Evolutionary conservation across 2,113 vertebrate species (phyloP), one percentile per base, ranked within the genome.

Genomic region (Hippocampus abdominalis): DNA sequence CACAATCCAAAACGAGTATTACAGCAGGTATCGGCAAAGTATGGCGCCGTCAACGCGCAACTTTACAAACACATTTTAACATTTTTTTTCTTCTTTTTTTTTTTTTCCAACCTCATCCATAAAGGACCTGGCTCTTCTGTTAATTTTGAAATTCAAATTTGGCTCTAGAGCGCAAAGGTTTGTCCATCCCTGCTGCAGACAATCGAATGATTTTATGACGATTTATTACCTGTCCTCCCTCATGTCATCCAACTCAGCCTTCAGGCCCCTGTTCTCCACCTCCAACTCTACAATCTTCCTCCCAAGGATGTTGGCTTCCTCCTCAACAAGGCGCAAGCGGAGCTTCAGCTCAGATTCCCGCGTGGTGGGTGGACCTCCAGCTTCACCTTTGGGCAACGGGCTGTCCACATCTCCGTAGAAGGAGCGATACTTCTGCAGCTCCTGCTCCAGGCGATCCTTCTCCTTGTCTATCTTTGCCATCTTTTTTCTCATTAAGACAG

Each of bases 391-490:
- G 54, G 97, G 95, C 73, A 98, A 87, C 29, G 97, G 97, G 61
- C 97, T 98, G 83, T 99, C 97, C 84, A 99, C 93, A 61, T 99
- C 97, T 2, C 97, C 97, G 8, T 99, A 99, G 88, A 99, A 98
- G 0, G 95, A 98, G 57, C 96, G 91, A 40, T 99, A 99, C 80
- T 99, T 99, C 77, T 96, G 96, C 49, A 99, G 91, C 87, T 99
- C 97, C 0, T 97, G 94, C 53, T 99, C 97, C 49, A 98, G 93
- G n/a, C 95, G 91, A 88, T 99, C 97, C 80, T 99, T 99, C 75
- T 98, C 96, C 76, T 98, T 99, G 79, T 98, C 97, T 0, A 98
- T 97, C 88, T 98, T 99, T 63, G 97, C 97, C 96, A 99, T 95
- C 87, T 99, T 99, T 85, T 98, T 99, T 74, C 97, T 94, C 97